phyloP scores from a whole-genome alignment of 2,113 vertebrate genomes.

The Ploceus nigricollis region DNA sequence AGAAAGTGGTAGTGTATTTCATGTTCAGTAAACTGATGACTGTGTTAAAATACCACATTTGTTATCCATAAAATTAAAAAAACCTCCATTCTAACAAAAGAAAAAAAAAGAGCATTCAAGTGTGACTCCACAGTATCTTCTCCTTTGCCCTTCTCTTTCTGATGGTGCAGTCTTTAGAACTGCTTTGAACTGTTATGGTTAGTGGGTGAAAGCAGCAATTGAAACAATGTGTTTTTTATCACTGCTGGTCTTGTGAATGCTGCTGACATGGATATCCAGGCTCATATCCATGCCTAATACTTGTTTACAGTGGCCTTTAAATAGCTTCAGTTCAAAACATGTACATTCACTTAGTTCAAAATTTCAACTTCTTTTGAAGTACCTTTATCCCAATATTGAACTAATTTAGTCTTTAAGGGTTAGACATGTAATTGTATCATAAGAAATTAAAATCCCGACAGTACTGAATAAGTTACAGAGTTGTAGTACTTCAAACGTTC shows the following conservation, averaged over 20 bases:
- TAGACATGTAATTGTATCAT: background rate
- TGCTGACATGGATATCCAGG: rapidly evolving
- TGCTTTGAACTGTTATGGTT: background rate
- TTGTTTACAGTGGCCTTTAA: background rate
- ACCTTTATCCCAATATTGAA: background rate
- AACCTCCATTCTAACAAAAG: background rate
- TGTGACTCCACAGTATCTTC: background rate
- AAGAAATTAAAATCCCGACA: background rate
- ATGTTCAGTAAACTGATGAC: background rate
- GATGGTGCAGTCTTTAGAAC: background rate
- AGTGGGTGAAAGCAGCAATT: background rate
- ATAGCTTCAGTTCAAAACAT: background rate
- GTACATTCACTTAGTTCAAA: background rate
- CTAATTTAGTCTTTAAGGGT: background rate
- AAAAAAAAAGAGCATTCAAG: rapidly evolving
- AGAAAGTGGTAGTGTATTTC: background rate
- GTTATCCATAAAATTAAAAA: background rate
- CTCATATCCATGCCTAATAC: background rate
- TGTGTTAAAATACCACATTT: background rate
- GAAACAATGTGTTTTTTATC: background rate
- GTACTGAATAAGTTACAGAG: background rate
- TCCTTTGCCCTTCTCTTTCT: background rate
- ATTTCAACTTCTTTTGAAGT: background rate
- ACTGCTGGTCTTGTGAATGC: background rate
- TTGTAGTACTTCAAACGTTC: background rate